Conservation (phyloP, 2,888 invertebrate genomes). For the Drosophila diplacantha region DNA sequence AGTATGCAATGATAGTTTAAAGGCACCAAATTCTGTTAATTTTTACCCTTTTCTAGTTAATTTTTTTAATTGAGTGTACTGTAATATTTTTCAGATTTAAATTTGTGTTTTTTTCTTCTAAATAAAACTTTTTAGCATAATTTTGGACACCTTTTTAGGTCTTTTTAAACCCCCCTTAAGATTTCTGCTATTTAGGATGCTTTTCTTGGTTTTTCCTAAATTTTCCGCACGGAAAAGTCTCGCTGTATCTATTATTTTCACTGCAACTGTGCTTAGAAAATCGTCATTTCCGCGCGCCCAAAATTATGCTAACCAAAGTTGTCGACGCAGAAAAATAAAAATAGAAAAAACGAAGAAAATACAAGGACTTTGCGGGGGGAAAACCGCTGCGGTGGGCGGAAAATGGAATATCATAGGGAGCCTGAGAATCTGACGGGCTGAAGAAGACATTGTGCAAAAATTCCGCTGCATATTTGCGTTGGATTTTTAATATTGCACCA, state of each 20-base stretch:
- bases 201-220: no score
- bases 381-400: constrained; percentile 45
- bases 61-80: no score
- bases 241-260: background rate
- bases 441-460: constrained; percentile 62
- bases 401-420: background rate
- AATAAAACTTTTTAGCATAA: no score
- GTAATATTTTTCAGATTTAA: no score
- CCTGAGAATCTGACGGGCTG: background rate
- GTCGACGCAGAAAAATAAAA: constrained; percentile 42
- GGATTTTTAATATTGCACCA: constrained; percentile 71
- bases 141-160: no score
- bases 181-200: no score
- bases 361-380: constrained; percentile 20
- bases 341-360: background rate
- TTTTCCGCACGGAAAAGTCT: background rate
- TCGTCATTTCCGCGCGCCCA: constrained; percentile 34
- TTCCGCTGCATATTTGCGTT: constrained; percentile 65
- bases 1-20: no score
- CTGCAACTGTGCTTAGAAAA: constrained; percentile 8
- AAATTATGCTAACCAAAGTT: constrained; percentile 69
- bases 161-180: no score
- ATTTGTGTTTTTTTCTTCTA: no score
- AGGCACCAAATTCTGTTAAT: no score
- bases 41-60: no score